Percentiles rank a stretch among this genome's conserved stretches.
phyloP scores from a whole-genome alignment of 2,888 invertebrate genomes.

The Melanophora roralis region DNA sequence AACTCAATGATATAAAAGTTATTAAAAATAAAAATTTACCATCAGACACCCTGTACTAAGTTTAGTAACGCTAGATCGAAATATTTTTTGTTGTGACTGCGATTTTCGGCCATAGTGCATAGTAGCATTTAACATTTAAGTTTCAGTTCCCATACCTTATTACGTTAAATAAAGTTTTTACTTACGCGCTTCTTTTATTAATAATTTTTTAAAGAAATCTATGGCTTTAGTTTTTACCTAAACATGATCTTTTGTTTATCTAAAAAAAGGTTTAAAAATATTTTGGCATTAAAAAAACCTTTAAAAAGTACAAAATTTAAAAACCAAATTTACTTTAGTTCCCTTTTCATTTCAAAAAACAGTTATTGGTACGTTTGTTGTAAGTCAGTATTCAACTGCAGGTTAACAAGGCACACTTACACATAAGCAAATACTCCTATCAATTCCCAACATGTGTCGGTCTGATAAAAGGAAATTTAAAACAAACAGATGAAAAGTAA shows the following conservation, averaged over 20 bases:
- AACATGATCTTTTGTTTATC: background rate
- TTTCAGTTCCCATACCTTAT: slow-evolving; percentile 6
- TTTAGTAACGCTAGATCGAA: background rate
- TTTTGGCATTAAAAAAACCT: background rate
- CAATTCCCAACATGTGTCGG: background rate
- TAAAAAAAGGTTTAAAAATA: background rate
- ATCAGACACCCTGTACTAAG: too few species aligned
- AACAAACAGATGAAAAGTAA: slow-evolving; percentile 19
- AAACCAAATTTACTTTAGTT: too few species aligned
- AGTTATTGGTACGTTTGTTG: too few species aligned
- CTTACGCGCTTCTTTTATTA: background rate
- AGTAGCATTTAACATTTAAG: slow-evolving; percentile 16
- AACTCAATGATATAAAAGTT: background rate
- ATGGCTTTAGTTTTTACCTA: background rate
- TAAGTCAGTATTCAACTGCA: too few species aligned
- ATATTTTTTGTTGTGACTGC: background rate
- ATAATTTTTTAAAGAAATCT: slow-evolving; percentile 18
- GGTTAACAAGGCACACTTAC: background rate
- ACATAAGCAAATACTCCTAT: background rate
- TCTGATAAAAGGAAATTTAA: background rate
- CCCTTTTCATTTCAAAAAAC: too few species aligned
- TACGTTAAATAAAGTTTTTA: slow-evolving; percentile 37
- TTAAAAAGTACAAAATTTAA: too few species aligned
- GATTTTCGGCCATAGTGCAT: background rate
- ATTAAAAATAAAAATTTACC: background rate